Base-by-base conservation (phyloP, 1,140 invertebrate genomes). In the Cyphomyrmex costatus region DNA sequence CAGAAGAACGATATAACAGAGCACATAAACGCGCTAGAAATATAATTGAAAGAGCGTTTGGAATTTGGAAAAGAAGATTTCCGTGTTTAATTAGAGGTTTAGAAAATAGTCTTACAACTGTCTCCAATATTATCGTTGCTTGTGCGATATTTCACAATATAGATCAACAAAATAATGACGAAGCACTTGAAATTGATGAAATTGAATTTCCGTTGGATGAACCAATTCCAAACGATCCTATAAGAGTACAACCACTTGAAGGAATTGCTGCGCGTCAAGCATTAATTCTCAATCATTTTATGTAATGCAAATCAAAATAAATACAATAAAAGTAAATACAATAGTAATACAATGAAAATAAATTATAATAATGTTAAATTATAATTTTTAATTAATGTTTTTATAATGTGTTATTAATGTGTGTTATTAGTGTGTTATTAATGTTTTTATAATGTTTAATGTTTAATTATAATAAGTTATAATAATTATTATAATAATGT, bases 1-100 rank as follows among this genome's bases (percentile, higher is more conserved):
- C 19, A 65, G 19, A 36, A 65, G 61, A 65, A 65, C 30, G 30
- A 33, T 33, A 65, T 33, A 65, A 65, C 19, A 33, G 16, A 65
- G 30, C 61, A 65, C 30, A 65, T 65, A 63, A 63, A 65, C 16
- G 30, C 5, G 61, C 61, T 16, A 65, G 19, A 65, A 65, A 36
- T 65, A 33, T 30, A 30, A 16, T 63, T 63, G 61, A 63, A 65
- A 65, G 30, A 65, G 30, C 19, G 0, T 65, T 65, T 33, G 30
- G 19, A 65, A 33, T 65, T 65, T 65, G 16, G 19, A 36, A 65
- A 65, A 36, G 21, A 60, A 21, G 30, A 65, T 65, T 65, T 65
- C 27, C 19, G 24, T 65, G 27, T 65, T 65, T 65, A 65, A 65
- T 36, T 7, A 36, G 14, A 65, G 16, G 16, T 65, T 16, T 65